Conservation (phyloP, 2,888 invertebrate genomes). For the Plebejus anna region DNA sequence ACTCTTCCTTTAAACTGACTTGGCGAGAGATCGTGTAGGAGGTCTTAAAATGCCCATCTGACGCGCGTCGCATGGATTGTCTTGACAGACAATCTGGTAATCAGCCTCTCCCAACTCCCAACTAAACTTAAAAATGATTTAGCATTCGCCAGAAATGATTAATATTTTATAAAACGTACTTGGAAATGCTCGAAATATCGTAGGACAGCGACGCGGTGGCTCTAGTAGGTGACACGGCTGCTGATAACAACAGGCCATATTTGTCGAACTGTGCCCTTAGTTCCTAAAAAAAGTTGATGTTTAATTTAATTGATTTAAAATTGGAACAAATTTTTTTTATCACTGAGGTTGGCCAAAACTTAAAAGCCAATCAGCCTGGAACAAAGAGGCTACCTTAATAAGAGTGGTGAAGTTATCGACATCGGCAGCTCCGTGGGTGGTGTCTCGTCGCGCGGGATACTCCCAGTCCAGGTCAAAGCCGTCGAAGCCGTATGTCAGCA, state of each 20-base stretch:
- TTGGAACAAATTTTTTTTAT: not conserved
- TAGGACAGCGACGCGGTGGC: constrained; percentile 77
- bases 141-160: too few species aligned
- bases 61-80: too few species aligned
- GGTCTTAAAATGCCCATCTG: too few species aligned
- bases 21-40: too few species aligned
- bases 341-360: not conserved
- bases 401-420: constrained; percentile 73
- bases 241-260: constrained; percentile 74
- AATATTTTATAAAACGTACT: constrained; percentile 51
- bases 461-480: constrained; percentile 88
- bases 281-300: constrained; percentile 49
- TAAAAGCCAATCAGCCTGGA: not conserved
- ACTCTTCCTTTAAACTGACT: too few species aligned
- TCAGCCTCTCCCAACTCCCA: not conserved
- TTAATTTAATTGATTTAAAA: not conserved
- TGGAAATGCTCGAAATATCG: constrained; percentile 76
- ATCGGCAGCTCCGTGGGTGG: constrained; percentile 63
- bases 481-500: constrained; percentile 81
- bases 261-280: constrained; percentile 75
- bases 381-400: constrained; percentile 47
- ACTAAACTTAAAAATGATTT: too few species aligned
- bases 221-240: constrained; percentile 80
- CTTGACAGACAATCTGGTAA: not conserved
- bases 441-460: constrained; percentile 81